These are phyloP conservation scores for Diorhabda sublineata DNA, from an alignment of 1,140 invertebrate species.

Conservation along the genomic window DNA sequence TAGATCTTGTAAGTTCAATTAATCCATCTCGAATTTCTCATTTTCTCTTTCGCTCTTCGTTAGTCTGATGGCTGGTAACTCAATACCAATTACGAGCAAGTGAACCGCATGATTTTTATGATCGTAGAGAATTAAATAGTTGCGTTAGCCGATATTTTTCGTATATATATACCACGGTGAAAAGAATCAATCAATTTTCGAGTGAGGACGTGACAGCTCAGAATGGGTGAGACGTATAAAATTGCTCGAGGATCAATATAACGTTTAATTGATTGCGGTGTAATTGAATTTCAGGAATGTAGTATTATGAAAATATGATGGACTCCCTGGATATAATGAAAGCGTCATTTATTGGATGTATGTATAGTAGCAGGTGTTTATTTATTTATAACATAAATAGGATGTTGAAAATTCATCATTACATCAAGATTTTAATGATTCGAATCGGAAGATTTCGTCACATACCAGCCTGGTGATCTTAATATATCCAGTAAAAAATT, in stretches of 20 bases:
- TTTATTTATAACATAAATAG: too few species aligned
- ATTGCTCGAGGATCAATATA: neutral
- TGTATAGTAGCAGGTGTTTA: too few species aligned
- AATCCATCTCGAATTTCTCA: neutral
- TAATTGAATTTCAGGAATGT: too few species aligned
- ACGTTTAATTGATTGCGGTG: neutral
- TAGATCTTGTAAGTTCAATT: too few species aligned
- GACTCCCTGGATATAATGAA: too few species aligned
- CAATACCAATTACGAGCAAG: conserved; percentile 12
- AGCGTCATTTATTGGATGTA: too few species aligned
- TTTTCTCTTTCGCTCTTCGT: conserved; percentile 9
- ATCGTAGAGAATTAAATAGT: conserved; percentile 12
- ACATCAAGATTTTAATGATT: too few species aligned
- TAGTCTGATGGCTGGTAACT: conserved; percentile 11
- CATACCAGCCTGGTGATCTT: too few species aligned
- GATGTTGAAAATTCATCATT: too few species aligned
- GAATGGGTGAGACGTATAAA: conserved; percentile 1
- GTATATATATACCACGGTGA: conserved; percentile 8
- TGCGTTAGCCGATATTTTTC: conserved; percentile 14
- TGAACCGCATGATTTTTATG: conserved; percentile 15
- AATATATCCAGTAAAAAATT: too few species aligned
- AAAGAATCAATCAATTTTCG: conserved; percentile 9
- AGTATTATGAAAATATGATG: too few species aligned
- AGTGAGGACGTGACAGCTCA: conserved; percentile 6
- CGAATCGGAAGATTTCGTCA: too few species aligned